Base-by-base conservation (phyloP, 2,888 invertebrate species). In the Philaethria dido region DNA sequence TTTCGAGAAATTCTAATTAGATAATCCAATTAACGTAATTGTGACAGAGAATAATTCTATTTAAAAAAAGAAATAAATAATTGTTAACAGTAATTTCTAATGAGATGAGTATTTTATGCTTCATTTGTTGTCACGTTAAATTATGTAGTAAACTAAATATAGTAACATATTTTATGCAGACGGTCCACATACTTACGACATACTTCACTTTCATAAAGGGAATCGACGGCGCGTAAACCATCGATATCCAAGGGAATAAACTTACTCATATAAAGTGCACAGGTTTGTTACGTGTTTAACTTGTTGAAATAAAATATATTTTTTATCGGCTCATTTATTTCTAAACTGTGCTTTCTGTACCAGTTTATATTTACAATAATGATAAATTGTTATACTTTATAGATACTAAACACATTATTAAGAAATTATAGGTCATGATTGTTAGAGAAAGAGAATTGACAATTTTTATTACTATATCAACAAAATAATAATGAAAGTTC, bases 151-250 rank as follows among this genome's bases (percentile, higher is more conserved):
- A 63, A 45, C 63, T 69, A 72, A 74, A 72, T 72, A 72, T 61
- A 55, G 68, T 61, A 73, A 64, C 57, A 73, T 70, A 72, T 75
- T 73, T 69, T 69, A 72, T 67, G 70, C 45, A 60, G 48, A 54
- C 66, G 67, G 57, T 64, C 61, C 66, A 64, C 66, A 69, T 69
- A 72, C 68, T 72, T 76, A 75, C 72, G 71, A 73, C 72, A 72
- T 70, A 68, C 69, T 69, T 75, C 73, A 81, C 83, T 82, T 79
- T 71, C 80, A 85, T 86, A 84, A 84, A 79, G 75, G 75, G 81
- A 85, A 77, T 70, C 75, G 85, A 86, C 84, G 81, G 79, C 72
- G 79, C 81, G 83, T 85, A 75, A 86, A 85, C 73, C 71, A 63
- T 73, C 71, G 68, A 71, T 75, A 77, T 74, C 71, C 72, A 72